A percentile compares a stretch with the other conserved stretches of the same genome.
phyloP scores from a whole-genome alignment of 2,888 invertebrate species.

The Amiota mariae region DNA sequence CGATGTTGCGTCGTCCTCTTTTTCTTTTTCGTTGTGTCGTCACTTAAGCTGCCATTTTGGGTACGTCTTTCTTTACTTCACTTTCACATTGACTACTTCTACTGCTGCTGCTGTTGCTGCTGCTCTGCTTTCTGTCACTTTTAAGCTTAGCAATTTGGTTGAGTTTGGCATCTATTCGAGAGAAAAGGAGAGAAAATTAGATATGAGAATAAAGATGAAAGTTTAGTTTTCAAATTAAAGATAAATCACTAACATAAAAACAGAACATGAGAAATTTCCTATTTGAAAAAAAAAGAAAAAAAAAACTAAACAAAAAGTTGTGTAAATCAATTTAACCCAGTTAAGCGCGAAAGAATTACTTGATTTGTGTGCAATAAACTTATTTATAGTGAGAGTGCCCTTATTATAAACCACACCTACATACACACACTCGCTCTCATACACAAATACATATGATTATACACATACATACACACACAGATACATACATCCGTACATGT shows the following conservation, averaged over 20 bases:
- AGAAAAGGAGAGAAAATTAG: background rate
- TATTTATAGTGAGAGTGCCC: slow-evolving; percentile 42
- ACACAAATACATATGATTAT: slow-evolving; percentile 39
- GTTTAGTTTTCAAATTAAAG: slow-evolving; percentile 11
- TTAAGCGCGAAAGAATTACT: background rate
- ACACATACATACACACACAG: slow-evolving; percentile 29
- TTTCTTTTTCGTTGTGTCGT: background rate
- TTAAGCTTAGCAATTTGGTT: slow-evolving; percentile 3
- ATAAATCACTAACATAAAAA: background rate
- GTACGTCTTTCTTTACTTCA: background rate
- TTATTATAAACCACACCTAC: background rate
- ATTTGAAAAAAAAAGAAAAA: background rate
- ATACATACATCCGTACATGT: slow-evolving; percentile 34
- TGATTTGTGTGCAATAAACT: slow-evolving; percentile 48
- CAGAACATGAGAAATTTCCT: no score
- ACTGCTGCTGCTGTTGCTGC: background rate
- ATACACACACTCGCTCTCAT: background rate
- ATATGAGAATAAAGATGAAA: slow-evolving; percentile 12
- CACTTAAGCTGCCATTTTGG: slow-evolving; percentile 3
- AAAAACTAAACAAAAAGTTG: background rate
- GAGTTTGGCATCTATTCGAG: slow-evolving; percentile 14
- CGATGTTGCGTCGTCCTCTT: background rate
- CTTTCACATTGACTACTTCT: background rate
- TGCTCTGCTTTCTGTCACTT: background rate
- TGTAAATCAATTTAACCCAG: slow-evolving; percentile 12